Base-by-base conservation (phyloP, 2,797 vertebrate species). In the Petrocephalus sullivani region DNA sequence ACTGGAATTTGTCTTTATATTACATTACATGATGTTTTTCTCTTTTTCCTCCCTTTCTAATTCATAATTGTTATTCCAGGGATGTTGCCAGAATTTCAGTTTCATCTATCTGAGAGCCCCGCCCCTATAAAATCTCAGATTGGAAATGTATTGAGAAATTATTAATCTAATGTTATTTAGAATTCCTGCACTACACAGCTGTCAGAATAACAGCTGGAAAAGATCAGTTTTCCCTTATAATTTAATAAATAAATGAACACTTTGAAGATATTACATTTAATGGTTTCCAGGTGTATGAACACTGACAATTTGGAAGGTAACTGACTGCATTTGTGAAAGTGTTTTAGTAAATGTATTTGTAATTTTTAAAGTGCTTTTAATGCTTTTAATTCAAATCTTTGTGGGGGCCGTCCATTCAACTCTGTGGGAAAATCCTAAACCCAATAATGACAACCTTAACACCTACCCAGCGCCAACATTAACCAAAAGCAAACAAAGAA, bases 81-180 rank as follows among this genome's bases (percentile, higher is more conserved):
- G 67, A 71, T 16, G 12, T 33, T 78, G 54, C 51, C 46, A 2
- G 41, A 41, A 28, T 54, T 37, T 54, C 28, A 53, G 56, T 56
- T 54, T 71, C 51, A 54, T 54, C 67, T 71, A 16, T 81, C 51
- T 78, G 64, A 58, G 87, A 28, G 28, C 67, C 67, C 67, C 67
- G 1, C 53, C 5, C 33, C 67, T 16, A 16, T 37, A 71, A 87
- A 67, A 41, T 51, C 87, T 78, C 87, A 87, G 54, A 54, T 54
- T 12, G 41, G 75, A 87, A 78, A 37, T 57, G 21, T 54, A 23
- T 84, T 37, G 53, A 81, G 54, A 87, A 78, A 58, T 81, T 87
- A 87, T 81, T 87, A 57, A 57, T 23, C 67, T 41, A 53, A 41
- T 19, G 33, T 46, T 78, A 58, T 87, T 54, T 57, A 78, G 67